Evolutionary conservation across 2,113 vertebrate species (phyloP).

Genomic region (rabbit (Oryctolagus cuniculus)): DNA sequence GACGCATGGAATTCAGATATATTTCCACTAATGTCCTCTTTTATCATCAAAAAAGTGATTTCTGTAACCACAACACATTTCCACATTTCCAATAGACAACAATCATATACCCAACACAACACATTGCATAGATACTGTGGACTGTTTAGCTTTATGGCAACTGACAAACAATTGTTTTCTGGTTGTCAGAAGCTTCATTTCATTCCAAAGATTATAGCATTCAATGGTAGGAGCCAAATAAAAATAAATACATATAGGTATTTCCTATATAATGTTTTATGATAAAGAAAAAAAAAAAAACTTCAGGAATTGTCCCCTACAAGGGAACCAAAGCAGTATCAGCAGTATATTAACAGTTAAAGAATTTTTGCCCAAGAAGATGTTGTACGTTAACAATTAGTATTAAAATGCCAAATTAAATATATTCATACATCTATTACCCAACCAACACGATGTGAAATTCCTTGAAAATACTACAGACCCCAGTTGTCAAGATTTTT

Average conservation of each 20-base stretch:
- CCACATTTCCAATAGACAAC: neutral
- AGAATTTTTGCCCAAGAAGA: neutral
- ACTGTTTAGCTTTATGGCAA: neutral
- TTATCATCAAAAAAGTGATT: neutral
- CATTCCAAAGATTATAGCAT: neutral
- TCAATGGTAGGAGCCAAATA: neutral
- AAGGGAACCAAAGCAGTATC: neutral
- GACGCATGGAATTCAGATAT: neutral
- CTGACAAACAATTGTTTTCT: slow-evolving; percentile 30
- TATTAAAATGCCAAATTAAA: neutral
- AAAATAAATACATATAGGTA: neutral
- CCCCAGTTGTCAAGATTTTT: neutral
- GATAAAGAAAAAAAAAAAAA: neutral
- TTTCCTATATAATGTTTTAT: slow-evolving; percentile 19
- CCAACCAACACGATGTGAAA: neutral
- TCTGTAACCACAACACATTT: neutral
- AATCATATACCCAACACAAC: neutral
- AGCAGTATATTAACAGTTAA: neutral
- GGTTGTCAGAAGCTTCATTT: slow-evolving; percentile 37
- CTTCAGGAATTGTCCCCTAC: neutral
- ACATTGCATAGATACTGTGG: neutral
- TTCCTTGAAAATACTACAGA: neutral
- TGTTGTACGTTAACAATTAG: neutral
- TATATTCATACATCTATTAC: neutral
- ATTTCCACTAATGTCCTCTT: neutral